phyloP scores from a whole-genome alignment of 1,140 invertebrate genomes.

The Steinernema khuongi region DNA sequence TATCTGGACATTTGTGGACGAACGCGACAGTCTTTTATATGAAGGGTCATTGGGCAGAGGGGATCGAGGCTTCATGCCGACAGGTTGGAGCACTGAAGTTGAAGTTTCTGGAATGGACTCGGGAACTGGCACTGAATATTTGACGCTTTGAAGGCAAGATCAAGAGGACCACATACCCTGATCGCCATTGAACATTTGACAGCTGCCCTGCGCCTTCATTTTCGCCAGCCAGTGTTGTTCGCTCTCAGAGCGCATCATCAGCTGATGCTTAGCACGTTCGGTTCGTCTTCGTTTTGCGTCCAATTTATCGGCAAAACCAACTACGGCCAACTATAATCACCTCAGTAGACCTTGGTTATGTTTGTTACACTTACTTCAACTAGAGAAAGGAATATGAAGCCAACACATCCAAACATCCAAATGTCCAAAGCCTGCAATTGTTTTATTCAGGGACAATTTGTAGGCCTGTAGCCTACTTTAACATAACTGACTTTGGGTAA shows the following conservation, averaged over 20 bases:
- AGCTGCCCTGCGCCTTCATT: not conserved
- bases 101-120: not conserved
- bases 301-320: constrained; percentile 56
- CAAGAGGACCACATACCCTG: too few relatives aligned
- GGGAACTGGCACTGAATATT: too few relatives aligned
- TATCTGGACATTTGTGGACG: not conserved
- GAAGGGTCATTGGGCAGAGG: not conserved
- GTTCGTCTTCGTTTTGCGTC: constrained; percentile 47
- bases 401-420: constrained; percentile 58
- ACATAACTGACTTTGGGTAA: constrained; percentile 53
- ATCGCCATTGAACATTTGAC: not conserved
- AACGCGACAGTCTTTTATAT: not conserved
- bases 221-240: constrained; percentile 47
- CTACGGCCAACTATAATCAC: constrained; percentile 48
- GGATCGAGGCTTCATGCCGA: not conserved
- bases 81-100: not conserved
- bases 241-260: constrained; percentile 45
- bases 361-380: constrained; percentile 47
- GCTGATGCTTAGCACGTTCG: constrained; percentile 39
- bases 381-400: constrained; percentile 56
- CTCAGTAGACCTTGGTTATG: too few relatives aligned
- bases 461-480: constrained; percentile 28
- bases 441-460: not conserved
- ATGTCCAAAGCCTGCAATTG: constrained; percentile 48
- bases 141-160: too few relatives aligned